phyloP scores from a whole-genome alignment of 1,140 invertebrate species.

The Neoseiulus cucumeris region DNA sequence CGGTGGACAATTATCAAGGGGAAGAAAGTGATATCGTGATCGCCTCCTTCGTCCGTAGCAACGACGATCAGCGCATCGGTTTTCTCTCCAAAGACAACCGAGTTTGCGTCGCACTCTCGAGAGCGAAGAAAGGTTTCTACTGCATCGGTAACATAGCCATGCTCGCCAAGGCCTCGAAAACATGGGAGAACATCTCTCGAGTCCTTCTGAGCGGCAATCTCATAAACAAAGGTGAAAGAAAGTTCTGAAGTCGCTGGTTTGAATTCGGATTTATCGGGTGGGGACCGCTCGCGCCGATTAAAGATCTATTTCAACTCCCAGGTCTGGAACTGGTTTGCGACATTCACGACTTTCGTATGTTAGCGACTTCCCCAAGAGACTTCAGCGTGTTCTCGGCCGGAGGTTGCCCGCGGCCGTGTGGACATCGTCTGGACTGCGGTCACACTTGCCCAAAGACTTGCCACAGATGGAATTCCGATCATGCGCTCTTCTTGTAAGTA shows the following conservation, averaged over 20 bases:
- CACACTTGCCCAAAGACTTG: constrained; percentile 18
- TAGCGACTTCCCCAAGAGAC: constrained; percentile 10
- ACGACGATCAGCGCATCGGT: constrained; percentile 43
- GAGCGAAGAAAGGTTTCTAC: constrained; percentile 49
- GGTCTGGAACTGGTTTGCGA: neutral
- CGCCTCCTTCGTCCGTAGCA: constrained; percentile 57
- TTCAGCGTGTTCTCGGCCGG: constrained; percentile 16
- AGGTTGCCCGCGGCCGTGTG: constrained; percentile 15
- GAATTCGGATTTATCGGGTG: neutral
- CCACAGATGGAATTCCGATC: constrained; percentile 15
- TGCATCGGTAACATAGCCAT: constrained; percentile 46
- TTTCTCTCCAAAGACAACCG: constrained; percentile 53
- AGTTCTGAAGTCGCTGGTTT: neutral
- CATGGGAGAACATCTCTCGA: neutral
- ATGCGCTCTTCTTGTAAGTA: constrained; percentile 5
- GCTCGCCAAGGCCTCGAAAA: constrained; percentile 24
- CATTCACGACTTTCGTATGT: neutral
- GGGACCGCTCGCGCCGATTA: too few relatives aligned
- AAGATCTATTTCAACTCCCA: neutral
- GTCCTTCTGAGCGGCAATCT: neutral
- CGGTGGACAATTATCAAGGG: constrained; percentile 64
- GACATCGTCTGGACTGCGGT: constrained; percentile 16
- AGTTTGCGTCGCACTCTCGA: constrained; percentile 59
- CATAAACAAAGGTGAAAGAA: neutral
- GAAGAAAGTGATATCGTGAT: constrained; percentile 66